phyloP scores from a whole-genome alignment of 2,113 vertebrate genomes.

The Chamaetylas fuelleborni region DNA sequence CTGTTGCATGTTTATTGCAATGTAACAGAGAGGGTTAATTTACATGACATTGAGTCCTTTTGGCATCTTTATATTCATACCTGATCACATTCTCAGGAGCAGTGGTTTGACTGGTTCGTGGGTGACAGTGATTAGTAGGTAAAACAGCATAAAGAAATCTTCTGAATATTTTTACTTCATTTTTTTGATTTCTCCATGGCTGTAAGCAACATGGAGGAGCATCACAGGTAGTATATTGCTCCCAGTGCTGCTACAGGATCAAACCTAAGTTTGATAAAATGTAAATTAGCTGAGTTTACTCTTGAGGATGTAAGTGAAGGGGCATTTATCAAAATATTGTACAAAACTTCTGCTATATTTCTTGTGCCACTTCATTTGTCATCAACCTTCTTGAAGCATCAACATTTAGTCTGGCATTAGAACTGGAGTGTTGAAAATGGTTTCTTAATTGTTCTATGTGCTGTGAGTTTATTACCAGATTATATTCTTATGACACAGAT shows the following conservation, averaged over 20 bases:
- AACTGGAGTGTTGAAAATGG: neutral
- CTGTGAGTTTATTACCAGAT: neutral
- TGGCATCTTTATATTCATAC: neutral
- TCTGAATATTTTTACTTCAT: neutral
- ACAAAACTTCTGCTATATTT: neutral
- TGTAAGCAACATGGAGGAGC: neutral
- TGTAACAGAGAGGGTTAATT: neutral
- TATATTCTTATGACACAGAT: neutral
- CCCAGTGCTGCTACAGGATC: neutral
- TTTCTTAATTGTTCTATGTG: neutral
- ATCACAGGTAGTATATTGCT: neutral
- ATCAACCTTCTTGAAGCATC: neutral
- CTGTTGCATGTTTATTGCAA: neutral
- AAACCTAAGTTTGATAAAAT: neutral
- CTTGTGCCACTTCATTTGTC: neutral
- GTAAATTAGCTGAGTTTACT: neutral
- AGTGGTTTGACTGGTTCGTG: neutral
- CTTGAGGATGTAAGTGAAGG: neutral
- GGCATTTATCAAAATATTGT: neutral
- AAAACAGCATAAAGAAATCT: neutral
- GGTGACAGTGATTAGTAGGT: neutral
- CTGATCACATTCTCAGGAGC: neutral
- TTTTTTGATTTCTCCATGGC: neutral
- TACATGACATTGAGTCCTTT: neutral
- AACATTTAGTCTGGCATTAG: neutral